These are phyloP conservation scores for Miniopterus natalensis DNA, from an alignment of 2,113 vertebrate species.

Conservation along the genomic window DNA sequence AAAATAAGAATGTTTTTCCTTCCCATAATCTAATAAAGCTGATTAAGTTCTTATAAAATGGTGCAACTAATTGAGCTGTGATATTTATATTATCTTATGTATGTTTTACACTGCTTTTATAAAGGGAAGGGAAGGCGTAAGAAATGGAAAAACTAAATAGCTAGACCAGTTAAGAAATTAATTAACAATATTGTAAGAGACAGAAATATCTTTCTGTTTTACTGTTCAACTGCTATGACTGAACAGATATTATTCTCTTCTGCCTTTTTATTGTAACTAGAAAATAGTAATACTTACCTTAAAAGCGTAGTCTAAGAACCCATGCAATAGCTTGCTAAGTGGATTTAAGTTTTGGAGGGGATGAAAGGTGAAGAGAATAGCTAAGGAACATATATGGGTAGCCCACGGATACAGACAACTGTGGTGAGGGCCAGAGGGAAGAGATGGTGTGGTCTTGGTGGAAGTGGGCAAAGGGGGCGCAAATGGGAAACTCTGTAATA, in stretches of 20 bases:
- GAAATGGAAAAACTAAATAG: neutral
- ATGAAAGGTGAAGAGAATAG: no score
- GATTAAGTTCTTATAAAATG: conserved; percentile 79
- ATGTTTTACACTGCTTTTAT: conserved; percentile 49
- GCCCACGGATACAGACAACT: no score
- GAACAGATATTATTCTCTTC: neutral
- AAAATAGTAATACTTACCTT: neutral
- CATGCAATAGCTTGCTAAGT: neutral
- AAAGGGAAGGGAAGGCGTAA: neutral
- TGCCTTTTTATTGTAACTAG: neutral
- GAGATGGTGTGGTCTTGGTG: no score
- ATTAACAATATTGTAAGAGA: conserved; percentile 46
- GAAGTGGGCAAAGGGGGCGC: neutral
- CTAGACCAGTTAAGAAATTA: conserved; percentile 2
- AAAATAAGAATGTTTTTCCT: conserved; percentile 45
- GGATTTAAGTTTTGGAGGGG: neutral
- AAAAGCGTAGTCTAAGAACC: neutral
- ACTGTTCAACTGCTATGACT: neutral
- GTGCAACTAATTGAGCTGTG: conserved; percentile 75
- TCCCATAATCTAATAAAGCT: conserved; percentile 72
- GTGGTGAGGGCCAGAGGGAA: neutral
- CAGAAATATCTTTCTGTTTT: neutral
- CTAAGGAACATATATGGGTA: no score
- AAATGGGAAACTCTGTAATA: neutral
- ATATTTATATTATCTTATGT: conserved; percentile 53